Conservation (phyloP, 2,113 vertebrate genomes). For the Centrocercus urophasianus region DNA sequence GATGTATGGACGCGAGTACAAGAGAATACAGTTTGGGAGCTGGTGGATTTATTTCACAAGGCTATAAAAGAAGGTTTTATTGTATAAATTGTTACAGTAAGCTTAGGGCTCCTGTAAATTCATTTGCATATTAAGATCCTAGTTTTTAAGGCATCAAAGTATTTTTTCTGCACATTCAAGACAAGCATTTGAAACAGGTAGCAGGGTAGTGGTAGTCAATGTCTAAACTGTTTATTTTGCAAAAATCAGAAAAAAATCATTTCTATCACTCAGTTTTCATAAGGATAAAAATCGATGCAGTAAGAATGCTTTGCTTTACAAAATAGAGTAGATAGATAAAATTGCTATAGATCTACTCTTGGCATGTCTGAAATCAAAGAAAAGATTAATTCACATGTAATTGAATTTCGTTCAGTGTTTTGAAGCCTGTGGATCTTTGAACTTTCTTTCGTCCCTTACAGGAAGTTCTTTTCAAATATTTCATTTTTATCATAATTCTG, state of each 20-base stretch:
- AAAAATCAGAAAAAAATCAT: neutral
- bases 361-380: neutral
- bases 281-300: neutral
- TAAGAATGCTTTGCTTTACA: neutral
- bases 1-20: neutral
- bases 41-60: neutral
- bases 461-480: neutral
- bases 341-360: neutral
- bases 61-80: neutral
- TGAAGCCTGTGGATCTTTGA: neutral
- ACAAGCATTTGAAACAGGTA: neutral
- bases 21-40: neutral
- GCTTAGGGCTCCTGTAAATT: neutral
- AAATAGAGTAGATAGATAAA: neutral
- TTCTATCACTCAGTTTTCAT: neutral
- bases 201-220: neutral
- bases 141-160: neutral
- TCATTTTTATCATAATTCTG: neutral
- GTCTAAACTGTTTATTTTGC: neutral
- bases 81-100: neutral
- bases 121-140: neutral
- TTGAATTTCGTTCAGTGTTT: neutral
- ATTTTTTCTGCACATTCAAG: neutral
- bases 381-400: neutral
- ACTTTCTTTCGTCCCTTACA: neutral